Conservation (phyloP, 2,797 vertebrate species). For the Anas acuta region DNA sequence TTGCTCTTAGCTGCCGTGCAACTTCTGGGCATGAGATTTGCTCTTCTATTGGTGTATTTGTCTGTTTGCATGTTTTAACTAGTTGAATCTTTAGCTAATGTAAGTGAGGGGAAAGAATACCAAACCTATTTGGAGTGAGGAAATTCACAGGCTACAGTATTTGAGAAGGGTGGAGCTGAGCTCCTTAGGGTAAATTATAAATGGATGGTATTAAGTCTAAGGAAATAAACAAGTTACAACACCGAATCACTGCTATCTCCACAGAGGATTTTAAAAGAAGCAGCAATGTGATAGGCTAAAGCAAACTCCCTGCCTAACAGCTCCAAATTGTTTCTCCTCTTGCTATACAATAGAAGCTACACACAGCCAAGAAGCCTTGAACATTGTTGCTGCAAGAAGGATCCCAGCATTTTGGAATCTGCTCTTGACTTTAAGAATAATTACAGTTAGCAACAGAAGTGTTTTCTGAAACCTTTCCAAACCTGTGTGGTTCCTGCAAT, state of each 20-base stretch:
- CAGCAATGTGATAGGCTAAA: neutral
- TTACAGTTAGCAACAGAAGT: neutral
- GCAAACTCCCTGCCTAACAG: neutral
- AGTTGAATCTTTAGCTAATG: slow-evolving; percentile 20
- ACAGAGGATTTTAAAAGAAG: slow-evolving; percentile 32
- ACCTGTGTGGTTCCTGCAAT: neutral
- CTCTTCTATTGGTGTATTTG: slow-evolving; percentile 24
- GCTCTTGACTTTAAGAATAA: slow-evolving; percentile 35
- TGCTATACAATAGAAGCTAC: neutral
- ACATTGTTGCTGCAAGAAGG: neutral
- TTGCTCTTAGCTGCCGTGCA: neutral
- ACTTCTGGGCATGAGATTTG: slow-evolving; percentile 15
- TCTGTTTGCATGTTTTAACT: slow-evolving; percentile 38
- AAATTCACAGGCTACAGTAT: slow-evolving; percentile 41
- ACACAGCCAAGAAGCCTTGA: neutral
- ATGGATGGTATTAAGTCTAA: slow-evolving; percentile 54
- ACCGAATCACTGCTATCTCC: neutral
- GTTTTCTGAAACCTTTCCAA: slow-evolving; percentile 40
- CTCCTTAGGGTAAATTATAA: slow-evolving; percentile 65
- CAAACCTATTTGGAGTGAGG: slow-evolving; percentile 45
- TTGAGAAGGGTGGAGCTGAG: slow-evolving; percentile 64
- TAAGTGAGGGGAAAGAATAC: slow-evolving; percentile 5
- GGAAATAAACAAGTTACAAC: slow-evolving; percentile 65
- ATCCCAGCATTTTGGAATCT: slow-evolving; percentile 1
- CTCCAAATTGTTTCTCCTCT: neutral